Evolutionary conservation across 2,113 vertebrate genomes (phyloP), one percentile per base, ranked within the genome.

Genomic region (Hydrochoerus hydrochaeris): DNA sequence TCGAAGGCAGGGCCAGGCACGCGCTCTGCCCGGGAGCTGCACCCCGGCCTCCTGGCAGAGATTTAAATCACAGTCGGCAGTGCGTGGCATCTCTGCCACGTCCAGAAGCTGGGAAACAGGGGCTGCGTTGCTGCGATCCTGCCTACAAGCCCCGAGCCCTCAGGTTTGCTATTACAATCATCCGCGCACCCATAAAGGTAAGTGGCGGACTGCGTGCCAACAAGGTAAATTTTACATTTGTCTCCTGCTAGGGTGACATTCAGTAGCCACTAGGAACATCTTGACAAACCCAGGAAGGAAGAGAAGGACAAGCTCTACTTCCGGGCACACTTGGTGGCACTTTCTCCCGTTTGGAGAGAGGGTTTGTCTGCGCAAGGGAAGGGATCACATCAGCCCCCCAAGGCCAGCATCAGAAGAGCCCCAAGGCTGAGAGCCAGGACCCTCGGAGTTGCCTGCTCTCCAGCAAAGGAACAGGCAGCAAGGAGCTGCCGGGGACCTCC

Each of bases 401-500:
- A 16, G 24, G 19, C 49, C 16, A 24, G 22, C 3, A 3, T 38
- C 9, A 7, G 38, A 58, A 58, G 60, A 20, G 22, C 13, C 65
- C 3, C 2, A 17, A 35, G 77, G 32, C 65, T 12, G 52, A 32
- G 41, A 4, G 54, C 13, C 0, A 1, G 71, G 20, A 7, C 73
- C 24, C 1, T 26, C 6, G n/a, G n/a, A 32, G 13, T 26, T 7
- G 10, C 1, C 63, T 4, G 1, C 7, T 58, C 1, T 0, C 12
- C 63, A 2, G 20, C 44, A 41, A 41, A 32, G 16, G 26, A 11
- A 46, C 41, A 44, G 32, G 2, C n/a, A 11, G 14, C 13, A 16
- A 20, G 41, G 54, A 32, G 28, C 4, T 62, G 35, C 0, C 0
- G 0, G 38, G 11, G n/a, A 19, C 49, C 20, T 26, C 14, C 63